A percentile compares a stretch with the other conserved stretches of the same genome.
These are phyloP conservation scores for Cephus rjabovi DNA, from an alignment of 2,888 invertebrate species.

Conservation along the genomic window DNA sequence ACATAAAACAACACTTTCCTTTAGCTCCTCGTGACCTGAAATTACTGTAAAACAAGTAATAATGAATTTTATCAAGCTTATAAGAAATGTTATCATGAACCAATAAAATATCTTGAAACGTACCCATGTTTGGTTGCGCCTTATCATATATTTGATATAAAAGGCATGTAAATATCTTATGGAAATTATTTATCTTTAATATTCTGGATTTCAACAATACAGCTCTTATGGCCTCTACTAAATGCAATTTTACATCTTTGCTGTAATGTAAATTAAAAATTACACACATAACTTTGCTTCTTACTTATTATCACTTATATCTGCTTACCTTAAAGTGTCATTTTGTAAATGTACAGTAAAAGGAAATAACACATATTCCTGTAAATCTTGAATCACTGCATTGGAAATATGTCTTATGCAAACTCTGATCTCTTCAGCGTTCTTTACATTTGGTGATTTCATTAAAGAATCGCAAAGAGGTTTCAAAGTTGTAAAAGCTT, in stretches of 20 bases:
- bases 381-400: slow-evolving; percentile 68
- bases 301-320: background rate
- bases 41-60: slow-evolving; percentile 67
- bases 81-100: slow-evolving; percentile 4
- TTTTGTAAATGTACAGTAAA: slow-evolving; percentile 60
- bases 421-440: slow-evolving; percentile 58
- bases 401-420: slow-evolving; percentile 62
- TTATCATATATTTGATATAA: slow-evolving; percentile 71
- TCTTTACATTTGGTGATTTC: slow-evolving; percentile 66
- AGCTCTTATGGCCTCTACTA: slow-evolving; percentile 68
- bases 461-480: slow-evolving; percentile 70
- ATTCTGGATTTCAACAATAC: slow-evolving; percentile 69
- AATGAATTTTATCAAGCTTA: background rate
- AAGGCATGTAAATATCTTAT: slow-evolving; percentile 70
- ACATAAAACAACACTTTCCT: slow-evolving; percentile 71
- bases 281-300: background rate
- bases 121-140: slow-evolving; percentile 69
- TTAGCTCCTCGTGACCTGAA: slow-evolving; percentile 74
- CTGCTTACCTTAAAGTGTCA: slow-evolving; percentile 45
- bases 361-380: slow-evolving; percentile 71
- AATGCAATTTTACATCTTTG: slow-evolving; percentile 67
- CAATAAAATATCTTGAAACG: slow-evolving; percentile 28
- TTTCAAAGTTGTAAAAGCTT: slow-evolving; percentile 64
- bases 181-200: slow-evolving; percentile 68
- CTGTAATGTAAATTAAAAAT: slow-evolving; percentile 44